Evolutionary conservation across 2,888 invertebrate genomes (phyloP), one percentile per base, ranked within the genome.

Genomic region (Synanthedon andrenaeformis): DNA sequence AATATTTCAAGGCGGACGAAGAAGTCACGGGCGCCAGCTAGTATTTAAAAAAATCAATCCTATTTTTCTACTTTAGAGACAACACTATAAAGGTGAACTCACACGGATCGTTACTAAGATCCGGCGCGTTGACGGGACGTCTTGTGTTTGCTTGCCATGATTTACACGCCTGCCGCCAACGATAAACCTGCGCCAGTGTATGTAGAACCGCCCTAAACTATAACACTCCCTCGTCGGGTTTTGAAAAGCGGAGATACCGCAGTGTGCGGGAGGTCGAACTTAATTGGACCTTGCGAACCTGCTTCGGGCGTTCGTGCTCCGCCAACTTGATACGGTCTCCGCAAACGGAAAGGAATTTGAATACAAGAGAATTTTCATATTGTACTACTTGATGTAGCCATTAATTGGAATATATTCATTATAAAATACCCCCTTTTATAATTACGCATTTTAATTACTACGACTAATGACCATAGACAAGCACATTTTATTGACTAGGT

Each of bases 261-360:
- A 51, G 17, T n/a, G 58, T 56, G 53, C 45, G 59, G 63, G 51
- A 65, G 72, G 60, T 71, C 74, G 64, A 53, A 53, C 53, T 64
- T 65, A 42, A 58, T 57, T 73, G 70, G 80, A 63, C 62, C 59
- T 57, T 59, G 58, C 58, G 58, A 60, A 58, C 59, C 62, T 62
- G 79, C 83, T 74, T 66, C 63, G 63, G 75, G 82, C 80, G 76
- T 73, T 82, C 80, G 79, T 83, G 82, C 76, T 68, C 65, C 67
- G 67, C 62, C 62, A 63, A 63, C 66, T 62, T 66, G 82, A 81
- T 82, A 83, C 70, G 68, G 78, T 77, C 78, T 72, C 66, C 61
- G 62, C 69, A 62, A 71, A 68, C 68, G 66, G 65, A 72, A 72
- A 73, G 65, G 65, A 63, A 70, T 69, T 73, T 69, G 65, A 69